Evolutionary conservation across 2,888 invertebrate species (phyloP).

Genomic region (Dynastes tityus): DNA sequence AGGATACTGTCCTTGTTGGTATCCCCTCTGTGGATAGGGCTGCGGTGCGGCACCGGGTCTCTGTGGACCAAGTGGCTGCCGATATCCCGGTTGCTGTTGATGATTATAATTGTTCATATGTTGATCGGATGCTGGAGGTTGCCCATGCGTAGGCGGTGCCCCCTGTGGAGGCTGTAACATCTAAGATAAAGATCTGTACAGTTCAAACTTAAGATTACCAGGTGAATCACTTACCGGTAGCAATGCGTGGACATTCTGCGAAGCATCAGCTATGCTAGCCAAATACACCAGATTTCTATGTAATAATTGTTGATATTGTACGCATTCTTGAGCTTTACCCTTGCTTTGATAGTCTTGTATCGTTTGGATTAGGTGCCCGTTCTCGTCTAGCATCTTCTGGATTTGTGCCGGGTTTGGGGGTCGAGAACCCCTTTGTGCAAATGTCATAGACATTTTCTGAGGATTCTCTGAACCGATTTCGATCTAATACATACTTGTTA

Average conservation of each 20-base stretch:
- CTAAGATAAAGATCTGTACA: slow-evolving; percentile 63
- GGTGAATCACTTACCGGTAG: slow-evolving; percentile 80
- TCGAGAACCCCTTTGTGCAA: slow-evolving; percentile 81
- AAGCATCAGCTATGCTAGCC: slow-evolving; percentile 96
- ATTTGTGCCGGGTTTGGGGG: slow-evolving; percentile 89
- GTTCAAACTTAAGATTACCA: slow-evolving; percentile 32
- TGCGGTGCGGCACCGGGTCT: slow-evolving; percentile 77
- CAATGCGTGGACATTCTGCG: slow-evolving; percentile 91
- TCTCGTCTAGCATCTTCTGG: slow-evolving; percentile 98
- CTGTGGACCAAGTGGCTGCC: slow-evolving; percentile 72
- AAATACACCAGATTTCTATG: slow-evolving; percentile 97
- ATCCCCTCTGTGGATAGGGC: slow-evolving; percentile 79
- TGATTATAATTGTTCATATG: slow-evolving; percentile 70
- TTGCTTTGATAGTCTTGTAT: slow-evolving; percentile 97
- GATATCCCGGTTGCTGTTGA: slow-evolving; percentile 71
- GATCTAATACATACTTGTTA: not conserved
- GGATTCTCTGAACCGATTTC: not conserved
- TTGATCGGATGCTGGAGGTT: slow-evolving; percentile 67
- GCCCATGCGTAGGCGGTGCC: slow-evolving; percentile 68
- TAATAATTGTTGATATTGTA: slow-evolving; percentile 94
- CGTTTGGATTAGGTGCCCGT: slow-evolving; percentile 95
- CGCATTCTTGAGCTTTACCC: slow-evolving; percentile 93
- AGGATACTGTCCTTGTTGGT: slow-evolving; percentile 80
- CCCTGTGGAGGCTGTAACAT: slow-evolving; percentile 75
- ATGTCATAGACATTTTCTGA: slow-evolving; percentile 81